Conservation (phyloP, 2,888 invertebrate species). For the Cecidostiba fungosa region DNA sequence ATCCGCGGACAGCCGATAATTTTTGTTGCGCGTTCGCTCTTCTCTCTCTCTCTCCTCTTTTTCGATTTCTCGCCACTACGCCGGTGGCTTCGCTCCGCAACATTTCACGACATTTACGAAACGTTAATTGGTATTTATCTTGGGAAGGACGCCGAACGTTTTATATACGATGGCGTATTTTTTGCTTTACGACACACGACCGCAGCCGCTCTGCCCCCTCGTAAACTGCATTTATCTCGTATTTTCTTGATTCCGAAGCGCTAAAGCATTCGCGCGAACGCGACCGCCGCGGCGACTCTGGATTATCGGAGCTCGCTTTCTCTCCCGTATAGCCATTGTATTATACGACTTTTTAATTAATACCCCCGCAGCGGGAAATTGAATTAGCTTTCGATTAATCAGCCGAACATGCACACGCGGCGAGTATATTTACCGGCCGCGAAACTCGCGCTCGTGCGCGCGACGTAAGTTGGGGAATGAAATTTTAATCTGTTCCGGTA, state of each 20-base stretch:
- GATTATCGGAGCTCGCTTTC: slow-evolving; percentile 61
- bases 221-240: slow-evolving; percentile 57
- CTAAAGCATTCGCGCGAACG: background rate
- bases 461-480: slow-evolving; percentile 73
- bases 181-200: slow-evolving; percentile 54
- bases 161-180: slow-evolving; percentile 54
- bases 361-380: slow-evolving; percentile 71
- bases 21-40: slow-evolving; percentile 67
- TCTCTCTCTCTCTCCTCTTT: slow-evolving; percentile 50
- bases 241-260: slow-evolving; percentile 55
- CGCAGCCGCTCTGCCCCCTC: slow-evolving; percentile 37
- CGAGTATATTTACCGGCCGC: slow-evolving; percentile 28
- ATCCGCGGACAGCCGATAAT: slow-evolving; percentile 74
- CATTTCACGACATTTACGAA: slow-evolving; percentile 57
- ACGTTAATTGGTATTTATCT: slow-evolving; percentile 62
- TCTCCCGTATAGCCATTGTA: slow-evolving; percentile 28
- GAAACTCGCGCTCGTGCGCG: slow-evolving; percentile 28
- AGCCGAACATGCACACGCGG: slow-evolving; percentile 54
- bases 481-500: slow-evolving; percentile 76
- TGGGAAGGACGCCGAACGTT: slow-evolving; percentile 39
- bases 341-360: slow-evolving; percentile 73
- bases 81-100: slow-evolving; percentile 53
- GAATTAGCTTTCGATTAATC: slow-evolving; percentile 78
- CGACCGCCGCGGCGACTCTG: slow-evolving; percentile 8
- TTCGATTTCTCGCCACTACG: slow-evolving; percentile 34